phyloP scores from a whole-genome alignment of 2,888 invertebrate genomes.

The Marasmarcha lunaedactyla region DNA sequence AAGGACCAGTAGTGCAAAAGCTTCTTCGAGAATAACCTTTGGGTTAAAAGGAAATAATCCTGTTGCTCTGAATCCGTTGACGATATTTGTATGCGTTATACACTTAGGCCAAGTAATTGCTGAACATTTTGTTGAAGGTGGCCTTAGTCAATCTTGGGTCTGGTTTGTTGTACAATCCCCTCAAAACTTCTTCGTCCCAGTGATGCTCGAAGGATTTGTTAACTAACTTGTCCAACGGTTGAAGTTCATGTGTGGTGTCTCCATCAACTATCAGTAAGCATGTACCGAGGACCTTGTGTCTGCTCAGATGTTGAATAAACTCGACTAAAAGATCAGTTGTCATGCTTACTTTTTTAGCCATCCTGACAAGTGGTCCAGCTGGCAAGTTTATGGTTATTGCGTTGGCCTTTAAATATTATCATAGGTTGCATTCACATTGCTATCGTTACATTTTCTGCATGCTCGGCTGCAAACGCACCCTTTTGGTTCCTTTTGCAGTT shows the following conservation, averaged over 20 bases:
- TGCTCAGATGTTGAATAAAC: slow-evolving; percentile 8
- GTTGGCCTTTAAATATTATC: slow-evolving; percentile 12
- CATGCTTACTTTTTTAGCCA: slow-evolving; percentile 6
- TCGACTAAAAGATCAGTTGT: slow-evolving; percentile 11
- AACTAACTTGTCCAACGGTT: slow-evolving; percentile 12
- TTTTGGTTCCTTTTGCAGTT: slow-evolving; percentile 10
- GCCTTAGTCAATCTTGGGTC: slow-evolving; percentile 11
- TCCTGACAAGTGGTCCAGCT: slow-evolving; percentile 11
- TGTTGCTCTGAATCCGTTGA: too few relatives aligned
- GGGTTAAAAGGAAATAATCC: slow-evolving; percentile 8
- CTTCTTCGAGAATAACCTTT: slow-evolving; percentile 12
- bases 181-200: slow-evolving; percentile 10
- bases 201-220: slow-evolving; percentile 12
- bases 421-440: slow-evolving; percentile 14
- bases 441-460: slow-evolving; percentile 15
- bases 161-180: slow-evolving; percentile 5
- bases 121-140: slow-evolving; percentile 14
- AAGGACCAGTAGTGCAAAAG: slow-evolving; percentile 14
- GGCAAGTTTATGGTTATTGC: slow-evolving; percentile 13
- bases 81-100: slow-evolving; percentile 12
- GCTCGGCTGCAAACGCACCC: slow-evolving; percentile 13
- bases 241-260: slow-evolving; percentile 11
- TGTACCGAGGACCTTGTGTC: slow-evolving; percentile 10
- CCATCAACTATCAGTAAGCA: slow-evolving; percentile 15
- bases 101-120: slow-evolving; percentile 12